Base-by-base conservation (phyloP, 1,140 invertebrate genomes). In the Lutraria rhynchaena region DNA sequence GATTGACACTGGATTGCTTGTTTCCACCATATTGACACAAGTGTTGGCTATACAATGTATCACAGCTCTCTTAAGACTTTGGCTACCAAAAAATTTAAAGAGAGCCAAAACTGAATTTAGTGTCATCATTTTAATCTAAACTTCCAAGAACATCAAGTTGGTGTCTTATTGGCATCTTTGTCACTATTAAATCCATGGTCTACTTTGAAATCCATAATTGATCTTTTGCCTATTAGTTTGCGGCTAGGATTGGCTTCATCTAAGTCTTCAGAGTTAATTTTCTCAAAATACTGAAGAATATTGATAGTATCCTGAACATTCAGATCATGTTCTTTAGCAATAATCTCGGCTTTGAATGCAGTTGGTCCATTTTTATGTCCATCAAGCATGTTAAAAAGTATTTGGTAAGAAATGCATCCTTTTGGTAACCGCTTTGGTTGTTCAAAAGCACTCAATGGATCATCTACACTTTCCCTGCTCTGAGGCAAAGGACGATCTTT, bases 271-370 rank as follows among this genome's bases (percentile, higher is more conserved):
- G 71, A 22, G 17, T 76, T 53, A 22, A 71, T 33, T 7, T 60
- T 65, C 24, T 77, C 58, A 44, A 77, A 83, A 77, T 83, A 55
- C 37, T 60, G 67, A 41, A 83, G 35, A 29, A 83, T n/a, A 46
- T 83, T 70, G 27, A 58, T 41, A 19, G 65, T 61, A 15, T 76
- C 67, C 35, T 60, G 41, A 7, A 51, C 5, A 31, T 83, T 49
- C 27, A 83, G 29, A 44, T 70, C 35, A 44, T 83, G 76, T 51
- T 83, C 81, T 44, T 77, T 71, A n/a, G 73, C 73, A 49, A 83
- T 55, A 35, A 57, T 41, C 29, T 69, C 57, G 0, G 67, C 51
- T 44, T 41, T 19, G 33, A 44, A 51, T 24, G 33, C n/a, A 27
- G 24, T 33, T 55, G 44, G 58, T n/a, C n/a, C 51, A 27, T 19